A percentile compares a stretch with the other conserved stretches of the same genome.
Evolutionary conservation across 2,888 invertebrate species (phyloP).

Genomic region (Octonoba sinensis): DNA sequence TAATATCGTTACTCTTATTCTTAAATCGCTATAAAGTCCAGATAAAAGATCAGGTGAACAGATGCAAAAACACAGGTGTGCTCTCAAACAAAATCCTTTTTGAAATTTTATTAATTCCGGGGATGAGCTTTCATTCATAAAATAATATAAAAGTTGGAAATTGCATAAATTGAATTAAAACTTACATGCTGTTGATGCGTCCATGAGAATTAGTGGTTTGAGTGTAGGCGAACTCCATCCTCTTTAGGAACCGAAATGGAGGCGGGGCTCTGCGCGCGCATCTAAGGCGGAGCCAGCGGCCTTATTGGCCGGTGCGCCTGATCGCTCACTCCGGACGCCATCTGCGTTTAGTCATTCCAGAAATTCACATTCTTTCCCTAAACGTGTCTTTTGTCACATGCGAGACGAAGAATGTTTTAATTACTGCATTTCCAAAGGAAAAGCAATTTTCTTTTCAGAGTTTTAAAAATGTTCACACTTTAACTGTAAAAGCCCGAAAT

Average conservation of each 20-base stretch:
- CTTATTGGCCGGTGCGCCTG: slow-evolving; percentile 42
- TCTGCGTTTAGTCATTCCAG: too few relatives aligned
- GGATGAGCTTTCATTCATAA: background rate
- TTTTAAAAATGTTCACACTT: too few relatives aligned
- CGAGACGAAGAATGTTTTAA: slow-evolving; percentile 45
- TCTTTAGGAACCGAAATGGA: slow-evolving; percentile 3
- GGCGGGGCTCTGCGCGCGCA: slow-evolving; percentile 47
- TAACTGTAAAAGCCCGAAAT: too few relatives aligned
- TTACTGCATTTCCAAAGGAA: slow-evolving; percentile 13
- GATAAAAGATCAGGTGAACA: too few relatives aligned
- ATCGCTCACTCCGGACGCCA: background rate
- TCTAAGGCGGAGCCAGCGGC: slow-evolving; percentile 14
- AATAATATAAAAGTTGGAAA: background rate
- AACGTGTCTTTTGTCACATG: slow-evolving; percentile 40
- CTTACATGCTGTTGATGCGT: slow-evolving; percentile 54
- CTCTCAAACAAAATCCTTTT: too few relatives aligned
- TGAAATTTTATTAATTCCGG: background rate
- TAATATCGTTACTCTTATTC: too few relatives aligned
- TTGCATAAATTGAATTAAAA: background rate
- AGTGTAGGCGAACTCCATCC: background rate
- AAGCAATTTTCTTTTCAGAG: too few relatives aligned
- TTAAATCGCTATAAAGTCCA: too few relatives aligned
- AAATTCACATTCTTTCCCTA: slow-evolving; percentile 10
- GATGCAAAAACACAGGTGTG: too few relatives aligned
- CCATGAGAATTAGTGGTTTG: slow-evolving; percentile 37